Percentiles rank a stretch among this genome's conserved stretches.
phyloP scores from a whole-genome alignment of 2,113 vertebrate species.

The Platichthys stellatus region DNA sequence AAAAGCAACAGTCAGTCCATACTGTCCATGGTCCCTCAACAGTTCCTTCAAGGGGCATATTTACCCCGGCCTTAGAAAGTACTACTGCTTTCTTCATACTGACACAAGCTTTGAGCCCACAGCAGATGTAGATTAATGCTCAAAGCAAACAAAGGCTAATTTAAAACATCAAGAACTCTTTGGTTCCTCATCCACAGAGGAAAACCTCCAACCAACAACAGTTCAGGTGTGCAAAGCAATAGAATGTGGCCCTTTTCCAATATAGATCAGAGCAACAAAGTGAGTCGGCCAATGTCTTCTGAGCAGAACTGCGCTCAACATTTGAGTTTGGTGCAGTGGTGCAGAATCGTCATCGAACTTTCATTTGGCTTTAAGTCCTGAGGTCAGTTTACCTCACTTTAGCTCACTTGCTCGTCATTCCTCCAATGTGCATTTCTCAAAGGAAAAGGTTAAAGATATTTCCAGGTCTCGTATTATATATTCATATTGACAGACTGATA shows the following conservation, averaged over 20 bases:
- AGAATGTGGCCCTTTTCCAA: conserved; percentile 52
- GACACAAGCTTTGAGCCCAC: conserved; percentile 81
- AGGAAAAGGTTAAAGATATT: conserved; percentile 82
- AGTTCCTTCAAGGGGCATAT: conserved; percentile 70
- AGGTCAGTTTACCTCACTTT: conserved; percentile 78
- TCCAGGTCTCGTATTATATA: conserved; percentile 74
- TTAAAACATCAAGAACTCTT: conserved; percentile 70
- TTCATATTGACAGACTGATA: conserved; percentile 78
- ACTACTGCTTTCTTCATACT: conserved; percentile 77
- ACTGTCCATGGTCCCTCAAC: conserved; percentile 73
- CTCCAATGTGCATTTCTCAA: conserved; percentile 79
- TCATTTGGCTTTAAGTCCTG: conserved; percentile 72
- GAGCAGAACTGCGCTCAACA: conserved; percentile 64
- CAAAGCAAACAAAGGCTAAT: conserved; percentile 54
- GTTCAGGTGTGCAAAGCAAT: conserved; percentile 78
- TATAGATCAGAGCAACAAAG: conserved; percentile 61
- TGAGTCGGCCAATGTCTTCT: conserved; percentile 64
- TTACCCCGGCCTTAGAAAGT: conserved; percentile 56
- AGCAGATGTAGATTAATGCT: conserved; percentile 87
- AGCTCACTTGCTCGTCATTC: conserved; percentile 84
- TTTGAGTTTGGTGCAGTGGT: conserved; percentile 70
- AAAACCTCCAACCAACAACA: conserved; percentile 56
- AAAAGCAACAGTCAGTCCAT: conserved; percentile 80
- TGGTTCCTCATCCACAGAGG: conserved; percentile 80
- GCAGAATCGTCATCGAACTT: conserved; percentile 67